Evolutionary conservation across 2,888 invertebrate species (phyloP), one percentile per base, ranked within the genome.

Genomic region (Limenitis camilla): DNA sequence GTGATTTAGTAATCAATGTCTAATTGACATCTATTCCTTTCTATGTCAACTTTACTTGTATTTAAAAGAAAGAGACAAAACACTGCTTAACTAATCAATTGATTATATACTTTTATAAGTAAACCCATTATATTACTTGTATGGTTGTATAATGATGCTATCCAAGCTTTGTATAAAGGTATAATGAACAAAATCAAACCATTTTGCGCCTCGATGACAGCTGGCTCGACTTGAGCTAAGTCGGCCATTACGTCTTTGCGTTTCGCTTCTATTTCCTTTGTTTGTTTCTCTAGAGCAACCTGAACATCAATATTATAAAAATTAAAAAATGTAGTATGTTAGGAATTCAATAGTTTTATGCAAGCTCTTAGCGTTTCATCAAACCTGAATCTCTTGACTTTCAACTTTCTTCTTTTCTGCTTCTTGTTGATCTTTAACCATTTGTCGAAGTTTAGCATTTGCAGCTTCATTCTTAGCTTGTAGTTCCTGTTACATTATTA

Each of bases 401-500:
- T 98, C 96, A 35, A 97, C 96, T 81, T 99, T 99, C 85, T 98
- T 97, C 89, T 98, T 96, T 78, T 99, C 99, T 2, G 99, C 99
- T 79, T 99, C 98, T 72, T 99, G 98, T 78, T 99, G 98, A 83
- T 99, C 97, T 88, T 97, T 97, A 43, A 99, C 96, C 99, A 99
- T 99, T 81, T 99, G 98, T 62, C 96, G 94, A 45, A 99, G 89
- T 84, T 99, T 99, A n/a, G 96, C 96, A 79, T 99, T 99, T 47
- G 99, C 99, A 2, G 98, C 97, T 75, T 97, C 97, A 75, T 99
- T 99, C 88, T 99, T 99, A 39, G 96, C 96, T 90, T 98, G 97
- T 27, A 96, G 80, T 81, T 96, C 95, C 90, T 92, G 49, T 27
- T 58, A 61, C 6, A 45, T 45, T 39, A 11, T 6, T 29, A 11